phyloP scores from a whole-genome alignment of 2,797 vertebrate genomes.

The Lycodopsis pacificus region DNA sequence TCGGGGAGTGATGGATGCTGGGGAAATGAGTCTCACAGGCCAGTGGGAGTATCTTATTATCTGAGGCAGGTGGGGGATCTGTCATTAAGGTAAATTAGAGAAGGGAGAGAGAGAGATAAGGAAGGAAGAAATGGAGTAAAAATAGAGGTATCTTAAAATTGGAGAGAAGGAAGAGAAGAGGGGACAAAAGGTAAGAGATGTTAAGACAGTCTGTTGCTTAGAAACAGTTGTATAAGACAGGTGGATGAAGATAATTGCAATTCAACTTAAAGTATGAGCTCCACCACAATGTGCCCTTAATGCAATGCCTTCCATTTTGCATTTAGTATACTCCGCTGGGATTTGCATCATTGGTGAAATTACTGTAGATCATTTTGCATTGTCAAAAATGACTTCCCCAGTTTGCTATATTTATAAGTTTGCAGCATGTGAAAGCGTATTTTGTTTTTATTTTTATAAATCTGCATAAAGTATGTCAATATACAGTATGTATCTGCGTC shows the following conservation, averaged over 20 bases:
- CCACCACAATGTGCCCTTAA: not conserved
- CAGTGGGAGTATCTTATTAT: constrained; percentile 85
- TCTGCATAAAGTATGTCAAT: constrained; percentile 35
- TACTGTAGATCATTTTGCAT: constrained; percentile 38
- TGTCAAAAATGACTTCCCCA: constrained; percentile 14
- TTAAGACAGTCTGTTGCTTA: constrained; percentile 4
- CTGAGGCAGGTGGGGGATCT: constrained; percentile 78
- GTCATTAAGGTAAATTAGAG: constrained; percentile 83
- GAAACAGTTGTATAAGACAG: not conserved
- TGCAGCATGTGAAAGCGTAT: constrained; percentile 10
- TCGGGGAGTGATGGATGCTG: constrained; percentile 82
- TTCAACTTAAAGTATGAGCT: constrained; percentile 14
- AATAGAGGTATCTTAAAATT: constrained; percentile 25
- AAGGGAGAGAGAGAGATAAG: constrained; percentile 30
- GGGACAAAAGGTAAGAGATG: constrained; percentile 9
- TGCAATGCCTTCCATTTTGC: constrained; percentile 16
- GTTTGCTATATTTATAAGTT: constrained; percentile 34
- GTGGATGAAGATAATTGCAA: constrained; percentile 24
- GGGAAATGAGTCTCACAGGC: constrained; percentile 79
- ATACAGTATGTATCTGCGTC: constrained; percentile 28
- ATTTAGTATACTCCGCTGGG: constrained; percentile 11
- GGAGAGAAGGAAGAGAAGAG: constrained; percentile 19
- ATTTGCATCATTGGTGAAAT: constrained; percentile 43
- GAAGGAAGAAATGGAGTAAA: constrained; percentile 39
- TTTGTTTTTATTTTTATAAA: constrained; percentile 1